Evolutionary conservation across 2,113 vertebrate species (phyloP).

Genomic region (Terrapene triunguis): DNA sequence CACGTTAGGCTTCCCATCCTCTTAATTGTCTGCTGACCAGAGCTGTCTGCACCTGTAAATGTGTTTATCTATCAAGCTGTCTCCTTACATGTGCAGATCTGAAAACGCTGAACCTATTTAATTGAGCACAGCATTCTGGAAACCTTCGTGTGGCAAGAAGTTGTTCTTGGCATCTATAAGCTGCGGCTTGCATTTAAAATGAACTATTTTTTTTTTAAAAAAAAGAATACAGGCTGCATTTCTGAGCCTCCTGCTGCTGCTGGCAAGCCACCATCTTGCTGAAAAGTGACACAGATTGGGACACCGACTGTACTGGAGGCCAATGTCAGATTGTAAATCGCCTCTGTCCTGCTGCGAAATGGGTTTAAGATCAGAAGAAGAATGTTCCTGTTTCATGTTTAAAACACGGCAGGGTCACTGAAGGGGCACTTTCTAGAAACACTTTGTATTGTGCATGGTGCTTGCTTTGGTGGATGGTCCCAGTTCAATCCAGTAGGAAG

Average conservation of each 20-base stretch:
- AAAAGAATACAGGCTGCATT: slow-evolving; percentile 14
- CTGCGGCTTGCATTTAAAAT: slow-evolving; percentile 48
- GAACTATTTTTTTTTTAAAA: slow-evolving; percentile 3
- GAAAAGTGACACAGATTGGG: slow-evolving; percentile 33
- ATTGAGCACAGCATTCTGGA: slow-evolving; percentile 58
- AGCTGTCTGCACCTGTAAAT: slow-evolving; percentile 45
- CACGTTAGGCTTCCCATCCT: neutral
- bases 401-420: fast-evolving
- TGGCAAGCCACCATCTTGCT: slow-evolving; percentile 21
- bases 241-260: slow-evolving; percentile 34
- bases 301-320: neutral
- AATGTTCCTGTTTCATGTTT: fast-evolving
- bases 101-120: slow-evolving; percentile 28
- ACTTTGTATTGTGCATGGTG: neutral
- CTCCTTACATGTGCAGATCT: slow-evolving; percentile 14
- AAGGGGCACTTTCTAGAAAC: fast-evolving
- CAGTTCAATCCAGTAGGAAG: neutral
- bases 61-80: slow-evolving; percentile 61
- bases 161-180: slow-evolving; percentile 58
- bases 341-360: slow-evolving; percentile 57
- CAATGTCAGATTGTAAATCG: neutral
- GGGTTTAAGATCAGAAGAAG: neutral
- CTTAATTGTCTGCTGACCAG: slow-evolving; percentile 55
- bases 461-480: neutral
- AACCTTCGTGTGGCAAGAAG: slow-evolving; percentile 35